Evolutionary conservation across 2,888 invertebrate species (phyloP).

Genomic region (Microctonus brassicae): DNA sequence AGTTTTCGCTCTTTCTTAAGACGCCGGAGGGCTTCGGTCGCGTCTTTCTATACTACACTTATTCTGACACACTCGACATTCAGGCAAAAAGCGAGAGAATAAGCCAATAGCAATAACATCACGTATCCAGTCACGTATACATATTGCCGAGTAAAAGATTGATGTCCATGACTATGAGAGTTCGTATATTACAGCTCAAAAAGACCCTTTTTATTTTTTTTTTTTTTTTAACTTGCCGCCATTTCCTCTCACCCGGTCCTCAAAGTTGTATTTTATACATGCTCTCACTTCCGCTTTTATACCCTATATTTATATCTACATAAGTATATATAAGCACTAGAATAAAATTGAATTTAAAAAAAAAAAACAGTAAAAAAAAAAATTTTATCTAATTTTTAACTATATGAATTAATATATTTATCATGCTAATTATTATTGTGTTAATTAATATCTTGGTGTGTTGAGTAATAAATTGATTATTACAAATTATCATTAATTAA

Average conservation of each 20-base stretch:
- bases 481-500: not conserved
- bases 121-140: slow-evolving; percentile 24
- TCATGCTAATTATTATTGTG: not conserved
- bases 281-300: not conserved
- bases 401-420: too few relatives aligned
- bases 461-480: not conserved
- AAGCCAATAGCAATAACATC: slow-evolving; percentile 19
- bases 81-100: not conserved
- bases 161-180: slow-evolving; percentile 11
- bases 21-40: not conserved
- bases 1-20: not conserved
- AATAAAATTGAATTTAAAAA: not conserved
- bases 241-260: not conserved
- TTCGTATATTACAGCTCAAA: not conserved
- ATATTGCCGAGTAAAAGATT: slow-evolving; percentile 9
- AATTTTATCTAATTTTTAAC: too few relatives aligned
- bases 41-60: not conserved
- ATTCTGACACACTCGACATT: not conserved
- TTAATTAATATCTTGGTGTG: not conserved
- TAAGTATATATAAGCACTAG: not conserved
- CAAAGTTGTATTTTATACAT: not conserved
- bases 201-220: not conserved
- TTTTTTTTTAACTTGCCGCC: slow-evolving; percentile 7
- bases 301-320: not conserved
- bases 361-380: too few relatives aligned